Conservation (phyloP, 2,113 vertebrate genomes). For the Tetraodon nigroviridis region DNA sequence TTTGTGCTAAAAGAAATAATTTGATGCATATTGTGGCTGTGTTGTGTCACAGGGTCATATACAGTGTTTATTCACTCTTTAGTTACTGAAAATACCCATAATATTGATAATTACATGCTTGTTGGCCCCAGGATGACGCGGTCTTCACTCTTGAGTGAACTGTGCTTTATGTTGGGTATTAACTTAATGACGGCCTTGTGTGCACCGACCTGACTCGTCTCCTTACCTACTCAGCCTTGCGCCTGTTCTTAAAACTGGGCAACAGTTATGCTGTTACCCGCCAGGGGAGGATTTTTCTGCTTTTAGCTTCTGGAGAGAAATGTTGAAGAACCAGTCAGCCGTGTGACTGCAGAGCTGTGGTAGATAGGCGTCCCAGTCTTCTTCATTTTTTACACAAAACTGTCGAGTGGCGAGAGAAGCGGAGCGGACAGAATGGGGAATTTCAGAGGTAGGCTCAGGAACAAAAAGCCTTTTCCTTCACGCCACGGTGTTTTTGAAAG, state of each 20-base stretch:
- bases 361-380: constrained; percentile 23
- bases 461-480: too few species aligned
- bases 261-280: constrained; percentile 19
- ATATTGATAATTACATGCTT: constrained; percentile 42
- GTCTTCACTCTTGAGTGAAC: constrained; percentile 39
- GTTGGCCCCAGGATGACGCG: constrained; percentile 43
- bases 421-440: constrained; percentile 45
- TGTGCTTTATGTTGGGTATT: constrained; percentile 24
- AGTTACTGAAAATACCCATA: constrained; percentile 28
- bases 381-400: constrained; percentile 29
- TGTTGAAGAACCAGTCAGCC: constrained; percentile 61
- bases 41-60: not conserved
- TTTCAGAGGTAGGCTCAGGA: constrained; percentile 48
- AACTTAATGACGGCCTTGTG: constrained; percentile 51
- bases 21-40: not conserved
- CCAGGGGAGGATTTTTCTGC: constrained; percentile 11
- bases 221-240: constrained; percentile 15
- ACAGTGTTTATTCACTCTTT: constrained; percentile 33
- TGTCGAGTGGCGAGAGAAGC: constrained; percentile 18
- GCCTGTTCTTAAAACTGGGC: constrained; percentile 10
- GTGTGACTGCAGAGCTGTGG: constrained; percentile 18
- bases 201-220: constrained; percentile 22
- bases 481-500: not conserved
- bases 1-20: not conserved
- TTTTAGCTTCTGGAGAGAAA: constrained; percentile 37